Conservation (phyloP, 2,113 vertebrate genomes). For the Mystacornis crossleyi region DNA sequence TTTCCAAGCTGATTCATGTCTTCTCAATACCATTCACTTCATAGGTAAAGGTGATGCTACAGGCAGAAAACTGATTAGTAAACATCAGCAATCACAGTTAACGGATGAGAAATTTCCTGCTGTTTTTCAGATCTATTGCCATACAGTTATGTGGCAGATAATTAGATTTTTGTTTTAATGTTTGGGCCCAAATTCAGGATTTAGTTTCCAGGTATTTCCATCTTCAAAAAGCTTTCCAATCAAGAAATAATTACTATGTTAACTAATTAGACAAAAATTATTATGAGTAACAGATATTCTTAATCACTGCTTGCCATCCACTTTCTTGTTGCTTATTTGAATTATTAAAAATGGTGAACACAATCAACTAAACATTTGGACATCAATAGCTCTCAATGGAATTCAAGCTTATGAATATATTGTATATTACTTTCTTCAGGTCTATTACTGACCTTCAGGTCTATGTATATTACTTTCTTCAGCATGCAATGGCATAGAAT, state of each 20-base stretch:
- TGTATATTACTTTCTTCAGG: neutral
- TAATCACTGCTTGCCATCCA: neutral
- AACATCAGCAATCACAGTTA: neutral
- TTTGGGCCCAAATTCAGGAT: neutral
- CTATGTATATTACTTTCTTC: neutral
- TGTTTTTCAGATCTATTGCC: neutral
- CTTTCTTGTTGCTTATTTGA: neutral
- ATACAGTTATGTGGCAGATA: neutral
- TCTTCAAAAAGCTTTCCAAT: neutral
- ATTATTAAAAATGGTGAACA: neutral
- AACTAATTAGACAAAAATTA: neutral
- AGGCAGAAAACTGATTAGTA: neutral
- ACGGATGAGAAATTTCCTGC: neutral
- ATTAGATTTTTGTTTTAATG: neutral
- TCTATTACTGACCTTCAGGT: too few relatives aligned
- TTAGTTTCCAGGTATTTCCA: neutral
- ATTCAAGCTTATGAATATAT: neutral
- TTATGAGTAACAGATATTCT: neutral
- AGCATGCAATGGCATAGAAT: neutral
- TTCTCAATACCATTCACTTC: neutral
- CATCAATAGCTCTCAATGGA: neutral
- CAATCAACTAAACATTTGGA: neutral
- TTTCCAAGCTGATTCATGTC: neutral
- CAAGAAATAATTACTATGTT: neutral
- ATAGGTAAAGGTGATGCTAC: neutral